Evolutionary conservation across 53 echinoderm and acorn worm genomes (phyloP).

Genomic region (Holothuria leucospilota): DNA sequence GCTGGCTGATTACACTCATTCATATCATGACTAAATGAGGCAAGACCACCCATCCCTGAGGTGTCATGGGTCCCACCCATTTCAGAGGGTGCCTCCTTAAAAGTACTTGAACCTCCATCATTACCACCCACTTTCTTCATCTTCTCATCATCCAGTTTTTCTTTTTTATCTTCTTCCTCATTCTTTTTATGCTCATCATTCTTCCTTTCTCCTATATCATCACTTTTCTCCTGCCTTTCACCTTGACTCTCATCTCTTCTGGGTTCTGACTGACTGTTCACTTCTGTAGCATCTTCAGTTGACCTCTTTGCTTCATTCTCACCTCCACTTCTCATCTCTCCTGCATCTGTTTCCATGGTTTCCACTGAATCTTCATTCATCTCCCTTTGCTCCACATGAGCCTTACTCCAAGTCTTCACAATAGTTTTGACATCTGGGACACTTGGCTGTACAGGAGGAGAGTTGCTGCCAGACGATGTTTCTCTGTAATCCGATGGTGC

Average conservation of each 20-base stretch:
- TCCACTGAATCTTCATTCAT: too few relatives aligned
- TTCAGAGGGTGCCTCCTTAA: too few relatives aligned
- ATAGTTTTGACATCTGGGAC: slow-evolving; percentile 26
- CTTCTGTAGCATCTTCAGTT: too few relatives aligned
- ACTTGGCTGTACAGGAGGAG: background rate
- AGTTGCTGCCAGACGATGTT: background rate
- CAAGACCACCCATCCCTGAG: too few relatives aligned
- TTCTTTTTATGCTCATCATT: background rate
- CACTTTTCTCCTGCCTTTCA: background rate
- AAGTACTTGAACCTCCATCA: background rate
- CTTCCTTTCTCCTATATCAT: background rate
- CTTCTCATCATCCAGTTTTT: background rate
- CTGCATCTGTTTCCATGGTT: too few relatives aligned
- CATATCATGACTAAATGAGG: background rate
- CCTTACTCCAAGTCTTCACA: background rate
- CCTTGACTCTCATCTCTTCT: background rate
- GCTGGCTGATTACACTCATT: background rate
- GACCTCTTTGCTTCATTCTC: too few relatives aligned
- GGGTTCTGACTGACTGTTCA: background rate
- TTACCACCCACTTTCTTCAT: background rate
- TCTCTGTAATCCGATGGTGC: background rate
- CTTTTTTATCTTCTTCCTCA: background rate
- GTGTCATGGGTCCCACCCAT: too few relatives aligned
- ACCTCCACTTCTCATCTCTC: too few relatives aligned
- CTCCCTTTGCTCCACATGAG: too few relatives aligned